These are phyloP conservation scores for Parapsyche elsis DNA, from an alignment of 1,140 invertebrate species.

Conservation along the genomic window DNA sequence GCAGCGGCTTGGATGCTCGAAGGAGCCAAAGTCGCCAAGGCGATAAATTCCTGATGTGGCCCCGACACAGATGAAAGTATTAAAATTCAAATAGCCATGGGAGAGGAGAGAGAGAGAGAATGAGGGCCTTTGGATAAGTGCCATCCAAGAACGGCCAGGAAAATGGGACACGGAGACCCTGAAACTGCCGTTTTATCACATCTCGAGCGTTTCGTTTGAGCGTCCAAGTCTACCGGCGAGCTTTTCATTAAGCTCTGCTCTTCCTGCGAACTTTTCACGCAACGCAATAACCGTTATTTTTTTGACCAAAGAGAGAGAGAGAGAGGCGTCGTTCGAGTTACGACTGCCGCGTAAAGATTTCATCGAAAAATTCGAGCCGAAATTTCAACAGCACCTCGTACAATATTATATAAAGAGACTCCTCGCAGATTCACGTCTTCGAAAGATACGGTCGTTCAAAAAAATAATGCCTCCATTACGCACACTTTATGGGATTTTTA, in stretches of 20 bases:
- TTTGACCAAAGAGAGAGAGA: not conserved
- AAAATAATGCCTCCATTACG: not conserved
- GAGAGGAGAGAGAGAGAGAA: not conserved
- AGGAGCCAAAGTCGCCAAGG: not conserved
- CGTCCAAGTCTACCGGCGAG: not conserved
- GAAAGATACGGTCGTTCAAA: not conserved
- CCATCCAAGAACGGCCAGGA: slow-evolving; percentile 6
- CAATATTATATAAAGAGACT: no score
- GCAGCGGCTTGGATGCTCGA: not conserved
- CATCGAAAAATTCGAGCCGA: slow-evolving; percentile 12
- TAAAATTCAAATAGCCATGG: slow-evolving; percentile 37
- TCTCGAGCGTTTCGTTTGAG: not conserved
- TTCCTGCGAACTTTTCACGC: not conserved
- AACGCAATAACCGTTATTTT: slow-evolving; percentile 25
- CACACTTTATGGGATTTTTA: slow-evolving; percentile 6
- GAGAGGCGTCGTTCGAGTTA: slow-evolving; percentile 11
- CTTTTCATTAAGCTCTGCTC: not conserved
- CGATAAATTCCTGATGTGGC: slow-evolving; percentile 38
- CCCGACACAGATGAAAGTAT: slow-evolving; percentile 38
- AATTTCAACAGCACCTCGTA: not conserved
- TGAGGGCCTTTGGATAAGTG: slow-evolving; percentile 33
- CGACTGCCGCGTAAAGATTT: slow-evolving; percentile 15
- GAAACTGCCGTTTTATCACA: slow-evolving; percentile 1
- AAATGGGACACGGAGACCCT: slow-evolving; percentile 20
- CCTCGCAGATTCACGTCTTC: no score